These are phyloP conservation scores for Colinus virginianus DNA, from an alignment of 2,113 vertebrate species.

Conservation along the genomic window DNA sequence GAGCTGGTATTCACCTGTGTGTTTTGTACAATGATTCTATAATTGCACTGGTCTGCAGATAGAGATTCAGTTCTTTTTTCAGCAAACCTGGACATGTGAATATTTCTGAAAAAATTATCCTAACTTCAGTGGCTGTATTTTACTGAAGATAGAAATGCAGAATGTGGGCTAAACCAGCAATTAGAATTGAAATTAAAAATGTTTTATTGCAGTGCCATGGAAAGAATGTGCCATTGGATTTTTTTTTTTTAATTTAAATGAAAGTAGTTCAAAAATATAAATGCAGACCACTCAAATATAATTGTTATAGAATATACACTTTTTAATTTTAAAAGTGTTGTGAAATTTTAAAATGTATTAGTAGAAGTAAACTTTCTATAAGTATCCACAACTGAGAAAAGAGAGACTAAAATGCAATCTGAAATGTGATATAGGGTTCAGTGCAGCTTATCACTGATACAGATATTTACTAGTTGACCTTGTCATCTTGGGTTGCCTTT, in stretches of 20 bases:
- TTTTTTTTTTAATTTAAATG: neutral
- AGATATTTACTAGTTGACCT: neutral
- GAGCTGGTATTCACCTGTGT: neutral
- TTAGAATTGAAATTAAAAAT: neutral
- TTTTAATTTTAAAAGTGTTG: neutral
- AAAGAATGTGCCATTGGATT: neutral
- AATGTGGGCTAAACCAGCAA: neutral
- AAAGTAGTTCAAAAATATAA: neutral
- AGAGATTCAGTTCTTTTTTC: neutral
- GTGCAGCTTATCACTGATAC: neutral
- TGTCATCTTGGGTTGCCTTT: neutral
- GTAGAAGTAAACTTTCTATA: neutral
- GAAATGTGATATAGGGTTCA: neutral
- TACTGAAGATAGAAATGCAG: neutral
- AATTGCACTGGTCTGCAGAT: constrained; percentile 8
- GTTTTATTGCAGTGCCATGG: neutral
- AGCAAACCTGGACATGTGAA: neutral
- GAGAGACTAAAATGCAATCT: neutral
- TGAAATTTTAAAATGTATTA: neutral
- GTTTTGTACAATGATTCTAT: neutral
- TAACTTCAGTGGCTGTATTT: neutral
- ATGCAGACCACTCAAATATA: neutral
- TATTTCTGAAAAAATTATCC: constrained; percentile 1
- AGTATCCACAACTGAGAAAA: neutral
- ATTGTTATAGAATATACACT: neutral